phyloP scores from a whole-genome alignment of 2,797 vertebrate species.

The Parauchenoglanis punctatus region DNA sequence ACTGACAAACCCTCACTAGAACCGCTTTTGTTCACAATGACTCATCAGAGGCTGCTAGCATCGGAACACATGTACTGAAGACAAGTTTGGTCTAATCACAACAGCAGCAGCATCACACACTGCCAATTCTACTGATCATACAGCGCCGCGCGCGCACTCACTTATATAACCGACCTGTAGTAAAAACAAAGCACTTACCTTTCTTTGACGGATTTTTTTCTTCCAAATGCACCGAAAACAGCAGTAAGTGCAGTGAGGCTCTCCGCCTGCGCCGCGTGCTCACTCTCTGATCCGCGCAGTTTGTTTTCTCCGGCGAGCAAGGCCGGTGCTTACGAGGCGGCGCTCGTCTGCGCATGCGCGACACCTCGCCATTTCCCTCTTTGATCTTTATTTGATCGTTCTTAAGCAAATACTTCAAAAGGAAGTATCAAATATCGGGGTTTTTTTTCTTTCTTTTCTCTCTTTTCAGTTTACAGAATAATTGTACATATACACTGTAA shows the following conservation, averaged over 20 bases:
- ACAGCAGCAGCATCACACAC: conserved; percentile 21
- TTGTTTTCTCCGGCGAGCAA: conserved; percentile 59
- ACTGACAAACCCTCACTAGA: background rate
- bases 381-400: background rate
- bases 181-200: conserved; percentile 27
- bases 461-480: background rate
- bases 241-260: background rate
- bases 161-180: background rate
- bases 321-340: conserved; percentile 49
- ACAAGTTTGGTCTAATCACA: conserved; percentile 55
- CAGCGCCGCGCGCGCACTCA: background rate
- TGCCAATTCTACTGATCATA: background rate
- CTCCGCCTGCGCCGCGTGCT: conserved; percentile 38
- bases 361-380: no score
- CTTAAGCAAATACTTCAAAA: background rate
- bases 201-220: background rate
- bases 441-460: no score
- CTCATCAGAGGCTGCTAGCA: conserved; percentile 12
- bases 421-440: background rate
- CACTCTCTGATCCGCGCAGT: conserved; percentile 48
- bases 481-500: background rate
- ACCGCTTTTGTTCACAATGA: background rate
- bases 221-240: background rate
- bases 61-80: conserved; percentile 40
- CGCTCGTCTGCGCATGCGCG: conserved; percentile 45